A percentile compares a stretch with the other conserved stretches of the same genome.
Conservation (phyloP, 1,140 invertebrate genomes). For the Drosophila busckii region DNA sequence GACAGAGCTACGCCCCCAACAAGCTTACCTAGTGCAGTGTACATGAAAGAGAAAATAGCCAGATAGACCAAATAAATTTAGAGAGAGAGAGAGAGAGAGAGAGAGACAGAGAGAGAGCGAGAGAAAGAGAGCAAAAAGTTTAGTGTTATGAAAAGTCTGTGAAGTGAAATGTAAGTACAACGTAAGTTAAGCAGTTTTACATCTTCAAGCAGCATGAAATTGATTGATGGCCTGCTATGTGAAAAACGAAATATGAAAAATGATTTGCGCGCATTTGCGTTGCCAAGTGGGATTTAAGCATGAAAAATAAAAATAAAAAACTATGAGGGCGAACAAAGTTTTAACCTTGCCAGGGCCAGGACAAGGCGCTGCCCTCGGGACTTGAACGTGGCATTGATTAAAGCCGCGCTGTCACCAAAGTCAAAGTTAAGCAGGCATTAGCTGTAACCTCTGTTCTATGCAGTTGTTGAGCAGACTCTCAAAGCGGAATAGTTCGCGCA, state of each 20-base stretch:
- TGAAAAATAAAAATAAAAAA: slow-evolving; percentile 12
- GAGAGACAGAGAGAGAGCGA: not conserved
- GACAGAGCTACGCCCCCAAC: slow-evolving; percentile 23
- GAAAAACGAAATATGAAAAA: slow-evolving; percentile 65
- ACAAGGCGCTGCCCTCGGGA: not conserved
- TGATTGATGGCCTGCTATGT: slow-evolving; percentile 60
- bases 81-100: not conserved
- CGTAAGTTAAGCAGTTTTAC: slow-evolving; percentile 74
- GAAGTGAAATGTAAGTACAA: slow-evolving; percentile 74
- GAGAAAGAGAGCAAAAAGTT: slow-evolving; percentile 20
- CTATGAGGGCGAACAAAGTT: slow-evolving; percentile 16
- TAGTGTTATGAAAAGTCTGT: slow-evolving; percentile 26
- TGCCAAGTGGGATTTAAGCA: slow-evolving; percentile 35
- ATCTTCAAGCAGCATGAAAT: slow-evolving; percentile 74
- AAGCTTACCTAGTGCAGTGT: too few relatives aligned
- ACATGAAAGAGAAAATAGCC: slow-evolving; percentile 26
- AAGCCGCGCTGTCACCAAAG: slow-evolving; percentile 64
- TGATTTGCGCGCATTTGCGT: slow-evolving; percentile 48
- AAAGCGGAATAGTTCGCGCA: too few relatives aligned
- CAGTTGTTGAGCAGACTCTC: too few relatives aligned
- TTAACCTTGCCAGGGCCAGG: slow-evolving; percentile 43
- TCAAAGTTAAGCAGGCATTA: slow-evolving; percentile 72
- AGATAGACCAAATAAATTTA: slow-evolving; percentile 12
- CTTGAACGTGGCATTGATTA: slow-evolving; percentile 58
- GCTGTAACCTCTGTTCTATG: too few relatives aligned